These are phyloP conservation scores for Aphaenogaster rudis DNA, from an alignment of 1,140 invertebrate genomes.

Conservation along the genomic window DNA sequence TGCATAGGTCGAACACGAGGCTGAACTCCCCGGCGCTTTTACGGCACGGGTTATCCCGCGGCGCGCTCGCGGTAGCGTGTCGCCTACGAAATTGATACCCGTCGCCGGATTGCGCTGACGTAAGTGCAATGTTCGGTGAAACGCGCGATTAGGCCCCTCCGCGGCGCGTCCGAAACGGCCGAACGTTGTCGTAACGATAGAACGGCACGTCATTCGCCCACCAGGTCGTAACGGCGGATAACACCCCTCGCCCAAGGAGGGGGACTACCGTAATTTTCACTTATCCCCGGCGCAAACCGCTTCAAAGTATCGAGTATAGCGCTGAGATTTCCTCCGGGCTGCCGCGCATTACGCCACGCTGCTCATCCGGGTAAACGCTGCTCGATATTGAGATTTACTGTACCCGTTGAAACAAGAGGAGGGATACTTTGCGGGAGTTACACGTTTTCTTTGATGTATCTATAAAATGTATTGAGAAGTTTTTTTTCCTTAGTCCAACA, in stretches of 20 bases:
- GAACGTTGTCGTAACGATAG: slow-evolving; percentile 20
- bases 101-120: slow-evolving; percentile 71
- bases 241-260: slow-evolving; percentile 1
- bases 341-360: neutral
- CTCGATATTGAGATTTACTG: slow-evolving; percentile 22
- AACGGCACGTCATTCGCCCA: slow-evolving; percentile 45
- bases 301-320: slow-evolving; percentile 53
- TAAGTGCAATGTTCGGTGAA: slow-evolving; percentile 76
- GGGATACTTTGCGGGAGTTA: neutral
- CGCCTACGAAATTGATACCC: slow-evolving; percentile 73
- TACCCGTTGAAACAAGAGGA: neutral
- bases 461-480: neutral
- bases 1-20: slow-evolving; percentile 79
- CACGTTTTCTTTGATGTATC: neutral
- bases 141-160: slow-evolving; percentile 70
- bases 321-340: slow-evolving; percentile 29
- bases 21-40: slow-evolving; percentile 68
- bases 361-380: slow-evolving; percentile 25
- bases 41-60: slow-evolving; percentile 59
- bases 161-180: slow-evolving; percentile 50
- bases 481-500: no score
- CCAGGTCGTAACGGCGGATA: slow-evolving; percentile 9
- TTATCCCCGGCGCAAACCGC: slow-evolving; percentile 44
- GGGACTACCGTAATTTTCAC: slow-evolving; percentile 68
- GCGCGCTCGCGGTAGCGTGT: slow-evolving; percentile 70